phyloP scores from a whole-genome alignment of 2,797 vertebrate species.

The Mus minutoides region DNA sequence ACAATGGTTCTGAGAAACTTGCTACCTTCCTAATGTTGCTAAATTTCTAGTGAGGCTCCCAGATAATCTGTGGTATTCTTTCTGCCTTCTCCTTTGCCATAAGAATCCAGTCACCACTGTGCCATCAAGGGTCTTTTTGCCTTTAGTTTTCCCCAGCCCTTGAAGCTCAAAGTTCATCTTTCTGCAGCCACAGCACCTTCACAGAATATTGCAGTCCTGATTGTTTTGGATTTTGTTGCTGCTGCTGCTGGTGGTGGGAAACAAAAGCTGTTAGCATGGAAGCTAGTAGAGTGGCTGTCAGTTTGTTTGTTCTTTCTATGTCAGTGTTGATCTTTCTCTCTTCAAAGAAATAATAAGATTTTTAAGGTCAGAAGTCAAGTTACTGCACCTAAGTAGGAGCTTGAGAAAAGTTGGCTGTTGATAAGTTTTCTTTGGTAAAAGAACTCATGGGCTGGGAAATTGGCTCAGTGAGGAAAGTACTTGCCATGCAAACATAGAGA shows the following conservation, averaged over 20 bases:
- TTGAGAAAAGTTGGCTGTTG: background rate
- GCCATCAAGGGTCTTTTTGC: background rate
- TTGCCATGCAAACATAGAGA: background rate
- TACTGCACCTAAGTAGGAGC: background rate
- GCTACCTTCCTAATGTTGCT: background rate
- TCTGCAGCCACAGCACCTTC: background rate
- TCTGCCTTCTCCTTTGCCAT: background rate
- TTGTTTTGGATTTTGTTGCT: background rate
- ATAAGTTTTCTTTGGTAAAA: background rate
- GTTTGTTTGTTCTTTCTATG: background rate
- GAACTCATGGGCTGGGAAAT: background rate
- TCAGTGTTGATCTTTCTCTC: slow-evolving; percentile 9
- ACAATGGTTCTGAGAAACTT: background rate
- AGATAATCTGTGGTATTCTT: background rate
- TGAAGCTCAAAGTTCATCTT: background rate
- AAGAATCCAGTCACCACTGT: background rate
- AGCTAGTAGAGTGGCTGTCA: background rate
- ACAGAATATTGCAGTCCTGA: background rate
- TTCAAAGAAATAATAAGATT: slow-evolving; percentile 35
- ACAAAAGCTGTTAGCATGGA: background rate
- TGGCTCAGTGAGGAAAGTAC: background rate
- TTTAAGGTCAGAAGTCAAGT: slow-evolving; percentile 30
- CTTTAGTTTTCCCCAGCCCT: background rate
- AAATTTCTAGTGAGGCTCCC: background rate
- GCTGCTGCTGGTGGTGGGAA: background rate